Evolutionary conservation across 1,140 invertebrate genomes (phyloP).

Genomic region (Hesperophylax magnus): DNA sequence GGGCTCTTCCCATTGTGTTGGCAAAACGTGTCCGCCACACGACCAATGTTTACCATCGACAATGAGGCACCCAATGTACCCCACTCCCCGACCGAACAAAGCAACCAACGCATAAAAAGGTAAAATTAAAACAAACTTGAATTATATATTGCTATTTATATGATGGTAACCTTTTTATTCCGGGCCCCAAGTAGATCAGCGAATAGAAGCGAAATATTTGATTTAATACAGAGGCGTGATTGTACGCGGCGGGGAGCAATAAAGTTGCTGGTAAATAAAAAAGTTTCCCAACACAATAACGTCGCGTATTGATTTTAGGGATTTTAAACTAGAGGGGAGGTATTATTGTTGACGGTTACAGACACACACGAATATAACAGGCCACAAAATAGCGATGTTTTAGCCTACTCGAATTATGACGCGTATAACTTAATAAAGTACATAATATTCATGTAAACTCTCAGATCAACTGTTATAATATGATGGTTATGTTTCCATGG

Average conservation of each 20-base stretch:
- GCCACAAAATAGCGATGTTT: background rate
- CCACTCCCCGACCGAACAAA: background rate
- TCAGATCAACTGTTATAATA: too few relatives aligned
- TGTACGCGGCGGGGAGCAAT: constrained; percentile 13
- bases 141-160: too few relatives aligned
- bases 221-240: constrained; percentile 23
- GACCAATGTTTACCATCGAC: constrained; percentile 24
- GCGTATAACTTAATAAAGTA: too few relatives aligned
- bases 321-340: constrained; percentile 18
- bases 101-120: background rate
- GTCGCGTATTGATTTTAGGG: constrained; percentile 31
- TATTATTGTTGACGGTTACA: background rate
- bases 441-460: too few relatives aligned
- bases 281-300: constrained; percentile 24
- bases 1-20: constrained; percentile 34
- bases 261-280: constrained; percentile 41
- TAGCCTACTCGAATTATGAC: too few relatives aligned
- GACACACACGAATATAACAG: background rate
- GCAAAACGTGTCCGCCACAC: constrained; percentile 18
- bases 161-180: background rate
- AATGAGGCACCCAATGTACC: background rate
- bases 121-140: background rate
- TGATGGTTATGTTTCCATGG: too few relatives aligned
- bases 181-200: background rate
- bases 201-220: background rate